Percentiles rank a stretch among this genome's conserved stretches.
phyloP scores from a whole-genome alignment of 1,140 invertebrate species.

The Octopus sinensis region DNA sequence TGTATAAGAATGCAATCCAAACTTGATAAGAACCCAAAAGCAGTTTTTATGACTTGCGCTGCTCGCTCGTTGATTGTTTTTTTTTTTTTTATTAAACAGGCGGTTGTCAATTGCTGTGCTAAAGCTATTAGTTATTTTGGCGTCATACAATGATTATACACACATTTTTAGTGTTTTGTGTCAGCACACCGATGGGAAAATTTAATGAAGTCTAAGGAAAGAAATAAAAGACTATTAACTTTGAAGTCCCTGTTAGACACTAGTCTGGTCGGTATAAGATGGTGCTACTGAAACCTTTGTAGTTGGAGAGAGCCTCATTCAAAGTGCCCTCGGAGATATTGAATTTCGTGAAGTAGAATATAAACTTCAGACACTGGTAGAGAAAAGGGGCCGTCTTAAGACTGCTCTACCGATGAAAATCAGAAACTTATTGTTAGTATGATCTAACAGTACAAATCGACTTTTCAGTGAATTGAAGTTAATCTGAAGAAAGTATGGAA shows the following conservation, averaged over 20 bases:
- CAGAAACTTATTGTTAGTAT: background rate
- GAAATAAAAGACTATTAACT: no score
- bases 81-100: background rate
- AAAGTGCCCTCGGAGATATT: no score
- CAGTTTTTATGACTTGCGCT: background rate
- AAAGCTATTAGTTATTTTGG: background rate
- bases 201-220: no score
- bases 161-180: background rate
- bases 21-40: background rate
- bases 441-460: background rate
- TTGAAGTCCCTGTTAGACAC: no score
- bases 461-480: background rate
- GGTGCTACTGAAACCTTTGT: no score
- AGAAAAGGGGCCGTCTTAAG: background rate
- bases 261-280: no score
- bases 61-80: background rate
- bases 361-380: background rate
- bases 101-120: background rate
- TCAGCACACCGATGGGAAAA: background rate
- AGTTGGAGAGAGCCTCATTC: no score
- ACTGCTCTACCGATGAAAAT: background rate
- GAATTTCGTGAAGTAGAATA: no score
- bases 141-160: background rate
- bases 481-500: background rate
- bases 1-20: background rate